phyloP scores from a whole-genome alignment of 2,888 invertebrate genomes.

The Drosophila crucigera region DNA sequence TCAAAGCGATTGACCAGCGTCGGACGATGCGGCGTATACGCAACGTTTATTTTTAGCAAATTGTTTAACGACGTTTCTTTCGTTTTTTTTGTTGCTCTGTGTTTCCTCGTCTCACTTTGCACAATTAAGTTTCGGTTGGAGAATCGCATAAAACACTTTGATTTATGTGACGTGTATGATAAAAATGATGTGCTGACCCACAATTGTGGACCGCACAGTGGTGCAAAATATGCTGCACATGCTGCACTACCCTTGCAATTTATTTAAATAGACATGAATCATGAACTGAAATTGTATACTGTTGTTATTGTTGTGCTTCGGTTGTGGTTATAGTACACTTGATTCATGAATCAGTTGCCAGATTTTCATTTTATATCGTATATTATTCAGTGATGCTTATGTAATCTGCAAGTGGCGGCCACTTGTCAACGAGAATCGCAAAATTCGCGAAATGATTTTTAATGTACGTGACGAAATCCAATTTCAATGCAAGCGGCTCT shows the following conservation, averaged over 20 bases:
- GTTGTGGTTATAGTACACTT: neutral
- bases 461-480: slow-evolving; percentile 78
- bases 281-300: neutral
- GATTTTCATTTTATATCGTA: neutral
- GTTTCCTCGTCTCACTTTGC: slow-evolving; percentile 38
- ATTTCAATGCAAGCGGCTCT: slow-evolving; percentile 67
- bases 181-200: neutral
- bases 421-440: slow-evolving; percentile 52
- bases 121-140: slow-evolving; percentile 61
- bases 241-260: neutral
- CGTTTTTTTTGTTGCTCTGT: neutral
- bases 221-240: neutral
- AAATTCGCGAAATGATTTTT: slow-evolving; percentile 70
- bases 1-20: slow-evolving; percentile 58
- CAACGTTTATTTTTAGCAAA: slow-evolving; percentile 78
- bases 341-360: neutral
- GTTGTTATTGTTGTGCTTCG: neutral
- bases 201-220: neutral
- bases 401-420: slow-evolving; percentile 64
- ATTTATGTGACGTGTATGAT: slow-evolving; percentile 11
- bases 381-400: slow-evolving; percentile 31
- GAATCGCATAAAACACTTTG: slow-evolving; percentile 19
- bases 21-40: slow-evolving; percentile 67
- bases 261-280: neutral
- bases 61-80: slow-evolving; percentile 64